Evolutionary conservation across 2,113 vertebrate genomes (phyloP).

Genomic region (Argyrosomus japonicus): DNA sequence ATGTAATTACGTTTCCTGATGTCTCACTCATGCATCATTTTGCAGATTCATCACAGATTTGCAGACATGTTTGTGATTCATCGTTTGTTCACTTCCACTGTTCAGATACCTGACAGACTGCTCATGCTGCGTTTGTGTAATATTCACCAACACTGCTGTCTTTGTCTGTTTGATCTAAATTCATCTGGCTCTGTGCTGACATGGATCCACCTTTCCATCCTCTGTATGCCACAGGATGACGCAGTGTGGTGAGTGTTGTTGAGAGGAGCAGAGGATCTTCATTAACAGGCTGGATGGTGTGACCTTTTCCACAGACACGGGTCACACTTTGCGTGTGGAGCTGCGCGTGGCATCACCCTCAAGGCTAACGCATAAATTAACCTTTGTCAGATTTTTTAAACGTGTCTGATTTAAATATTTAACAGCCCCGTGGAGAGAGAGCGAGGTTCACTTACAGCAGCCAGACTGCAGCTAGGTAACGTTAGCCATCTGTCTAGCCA

Average conservation of each 20-base stretch:
- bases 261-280: not conserved
- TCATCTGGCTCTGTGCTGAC: no score
- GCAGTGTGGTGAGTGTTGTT: not conserved
- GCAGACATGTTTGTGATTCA: conserved; percentile 50
- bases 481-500: conserved; percentile 53
- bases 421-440: no score
- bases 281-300: conserved; percentile 12
- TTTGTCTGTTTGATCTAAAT: no score
- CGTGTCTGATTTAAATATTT: not conserved
- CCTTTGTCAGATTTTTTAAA: not conserved
- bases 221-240: not conserved
- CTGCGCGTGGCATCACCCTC: not conserved
- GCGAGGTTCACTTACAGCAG: not conserved
- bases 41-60: conserved; percentile 43
- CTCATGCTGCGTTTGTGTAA: not conserved
- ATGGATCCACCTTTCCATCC: no score
- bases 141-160: no score
- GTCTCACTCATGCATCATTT: not conserved
- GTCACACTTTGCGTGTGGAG: not conserved
- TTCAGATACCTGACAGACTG: not conserved
- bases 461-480: conserved; percentile 45
- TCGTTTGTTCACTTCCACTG: conserved; percentile 20
- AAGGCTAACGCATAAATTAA: not conserved
- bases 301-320: conserved; percentile 25
- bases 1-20: not conserved